A percentile compares a stretch with the other conserved stretches of the same genome.
phyloP scores from a whole-genome alignment of 2,797 vertebrate species.

The Rhinophrynus dorsalis region DNA sequence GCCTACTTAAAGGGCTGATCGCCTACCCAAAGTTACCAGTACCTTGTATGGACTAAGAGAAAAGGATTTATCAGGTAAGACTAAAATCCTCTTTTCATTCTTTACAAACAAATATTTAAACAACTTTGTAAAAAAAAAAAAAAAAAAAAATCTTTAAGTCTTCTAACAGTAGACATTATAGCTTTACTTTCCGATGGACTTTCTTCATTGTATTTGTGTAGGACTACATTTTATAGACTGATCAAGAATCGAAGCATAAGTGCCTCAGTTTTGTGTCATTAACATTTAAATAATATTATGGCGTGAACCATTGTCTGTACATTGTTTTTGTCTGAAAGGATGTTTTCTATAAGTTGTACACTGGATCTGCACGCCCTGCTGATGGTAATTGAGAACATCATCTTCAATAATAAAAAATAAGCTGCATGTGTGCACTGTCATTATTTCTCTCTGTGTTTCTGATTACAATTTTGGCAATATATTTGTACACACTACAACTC shows the following conservation, averaged over 20 bases:
- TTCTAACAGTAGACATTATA: constrained; percentile 26
- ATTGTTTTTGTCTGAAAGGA: constrained; percentile 9
- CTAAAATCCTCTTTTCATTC: not conserved
- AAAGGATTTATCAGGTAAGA: not conserved
- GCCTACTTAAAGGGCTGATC: no score
- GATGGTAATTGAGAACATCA: constrained; percentile 14
- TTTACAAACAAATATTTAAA: not conserved
- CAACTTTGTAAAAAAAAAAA: not conserved
- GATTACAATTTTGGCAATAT: no score
- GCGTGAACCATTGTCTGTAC: constrained; percentile 29
- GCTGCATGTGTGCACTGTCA: constrained; percentile 1
- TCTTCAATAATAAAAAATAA: constrained; percentile 24
- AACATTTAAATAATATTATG: not conserved
- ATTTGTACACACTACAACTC: no score
- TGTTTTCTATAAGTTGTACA: constrained; percentile 24
- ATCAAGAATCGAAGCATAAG: constrained; percentile 54
- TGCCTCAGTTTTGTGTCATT: constrained; percentile 52
- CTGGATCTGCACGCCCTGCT: constrained; percentile 34
- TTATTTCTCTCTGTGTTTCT: no score
- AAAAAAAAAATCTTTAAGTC: not conserved
- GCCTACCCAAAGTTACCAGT: no score
- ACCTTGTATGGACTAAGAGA: no score
- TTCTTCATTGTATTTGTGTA: not conserved
- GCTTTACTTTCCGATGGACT: constrained; percentile 28
- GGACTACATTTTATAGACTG: constrained; percentile 41